Evolutionary conservation across 1,140 invertebrate genomes (phyloP).

Genomic region (Acarapis woodi): DNA sequence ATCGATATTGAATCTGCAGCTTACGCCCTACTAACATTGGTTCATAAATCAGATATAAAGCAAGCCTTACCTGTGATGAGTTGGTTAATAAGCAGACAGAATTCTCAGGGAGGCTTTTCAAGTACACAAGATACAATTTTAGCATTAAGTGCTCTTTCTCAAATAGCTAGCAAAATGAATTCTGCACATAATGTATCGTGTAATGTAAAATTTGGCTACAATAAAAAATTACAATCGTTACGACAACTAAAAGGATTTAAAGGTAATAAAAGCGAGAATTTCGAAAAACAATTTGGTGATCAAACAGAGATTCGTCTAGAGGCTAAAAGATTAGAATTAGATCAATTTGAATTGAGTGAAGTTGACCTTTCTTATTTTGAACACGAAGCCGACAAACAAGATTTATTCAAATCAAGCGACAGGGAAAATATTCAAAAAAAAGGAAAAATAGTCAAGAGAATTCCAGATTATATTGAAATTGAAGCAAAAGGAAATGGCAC

Average conservation of each 20-base stretch:
- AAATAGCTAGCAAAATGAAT: constrained; percentile 22
- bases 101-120: constrained; percentile 46
- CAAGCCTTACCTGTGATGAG: constrained; percentile 45
- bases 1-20: constrained; percentile 62
- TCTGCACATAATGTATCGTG: constrained; percentile 21
- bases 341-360: not conserved
- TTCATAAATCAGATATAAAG: constrained; percentile 22
- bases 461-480: constrained; percentile 23
- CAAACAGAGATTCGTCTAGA: constrained; percentile 9
- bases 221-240: too few species aligned
- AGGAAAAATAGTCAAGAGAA: too few species aligned
- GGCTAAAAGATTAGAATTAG: constrained; percentile 28
- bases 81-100: constrained; percentile 52
- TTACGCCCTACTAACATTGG: constrained; percentile 29
- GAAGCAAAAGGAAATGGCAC: constrained; percentile 48
- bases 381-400: too few species aligned
- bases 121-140: constrained; percentile 38
- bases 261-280: constrained; percentile 16
- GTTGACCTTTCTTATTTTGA: too few species aligned
- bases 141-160: constrained; percentile 36
- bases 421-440: constrained; percentile 27
- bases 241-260: constrained; percentile 22
- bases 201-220: constrained; percentile 21
- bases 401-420: constrained; percentile 6
- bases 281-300: constrained; percentile 23